Percentiles rank a stretch among this genome's conserved stretches.
phyloP scores from a whole-genome alignment of 2,888 invertebrate species.

The Reticulitermes lucifugus region DNA sequence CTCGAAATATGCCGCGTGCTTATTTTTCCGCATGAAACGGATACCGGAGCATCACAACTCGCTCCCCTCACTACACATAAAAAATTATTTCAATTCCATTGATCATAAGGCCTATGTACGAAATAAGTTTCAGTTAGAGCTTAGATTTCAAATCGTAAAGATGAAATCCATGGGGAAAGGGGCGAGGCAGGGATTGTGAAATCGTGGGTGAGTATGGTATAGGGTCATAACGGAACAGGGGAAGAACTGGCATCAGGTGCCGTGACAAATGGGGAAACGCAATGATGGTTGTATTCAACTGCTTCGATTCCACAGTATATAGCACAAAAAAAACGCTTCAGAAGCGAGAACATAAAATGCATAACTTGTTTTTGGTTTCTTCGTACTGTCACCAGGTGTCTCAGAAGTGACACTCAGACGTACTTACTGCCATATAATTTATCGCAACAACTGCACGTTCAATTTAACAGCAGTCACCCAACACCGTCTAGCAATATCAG shows the following conservation, averaged over 20 bases:
- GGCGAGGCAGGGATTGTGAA: neutral
- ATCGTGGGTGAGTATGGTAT: neutral
- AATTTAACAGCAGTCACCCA: too few relatives aligned
- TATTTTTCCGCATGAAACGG: neutral
- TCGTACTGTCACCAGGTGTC: too few relatives aligned
- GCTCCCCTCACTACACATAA: neutral
- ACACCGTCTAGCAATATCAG: too few relatives aligned
- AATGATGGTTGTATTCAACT: neutral
- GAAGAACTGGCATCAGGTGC: slow-evolving; percentile 15
- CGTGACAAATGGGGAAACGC: neutral
- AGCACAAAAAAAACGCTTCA: too few relatives aligned
- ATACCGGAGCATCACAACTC: slow-evolving; percentile 4
- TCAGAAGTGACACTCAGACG: too few relatives aligned
- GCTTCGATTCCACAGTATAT: too few relatives aligned
- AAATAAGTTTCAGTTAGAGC: slow-evolving; percentile 16
- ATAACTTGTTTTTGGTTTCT: too few relatives aligned
- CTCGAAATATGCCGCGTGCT: neutral
- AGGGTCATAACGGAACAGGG: neutral
- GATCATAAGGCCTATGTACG: neutral
- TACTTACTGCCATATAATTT: too few relatives aligned
- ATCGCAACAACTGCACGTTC: too few relatives aligned
- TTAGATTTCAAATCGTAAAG: slow-evolving; percentile 25
- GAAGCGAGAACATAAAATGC: too few relatives aligned
- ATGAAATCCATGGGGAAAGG: neutral
- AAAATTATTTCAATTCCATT: slow-evolving; percentile 5